Base-by-base conservation (phyloP, 2,888 invertebrate genomes). In the Eudemis profundana region DNA sequence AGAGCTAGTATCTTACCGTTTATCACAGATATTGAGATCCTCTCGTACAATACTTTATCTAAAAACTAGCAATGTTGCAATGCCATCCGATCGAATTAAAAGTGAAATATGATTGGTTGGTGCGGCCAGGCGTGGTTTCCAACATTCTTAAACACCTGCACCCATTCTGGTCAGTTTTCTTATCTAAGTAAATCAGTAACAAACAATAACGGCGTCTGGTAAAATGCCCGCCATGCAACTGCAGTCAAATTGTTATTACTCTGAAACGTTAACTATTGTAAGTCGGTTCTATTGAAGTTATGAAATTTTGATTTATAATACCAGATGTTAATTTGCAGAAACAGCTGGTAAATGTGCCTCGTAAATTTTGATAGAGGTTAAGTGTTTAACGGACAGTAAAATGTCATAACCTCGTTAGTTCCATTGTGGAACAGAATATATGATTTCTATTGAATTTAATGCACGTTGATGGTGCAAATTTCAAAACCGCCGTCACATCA, bases 221-320 rank as follows among this genome's bases (percentile, higher is more conserved):
- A 12, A 61, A 51, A 23, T 53, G 23, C 19, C 49, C 46, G 53
- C 27, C 36, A 1, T 44, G 21, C 19, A 44, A 40, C 17, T 49
- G 57, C 57, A 44, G 36, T 61, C 14, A 59, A 64, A 64, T 47
- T 12, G 42, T 57, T 50, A 57, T 49, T 19, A 57, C 19, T 10
- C 21, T 33, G 29, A 61, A 42, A 61, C 46, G n/a, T 14, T 51
- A 57, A 47, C 21, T 33, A 49, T 46, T 51, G 44, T 51, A 51
- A 44, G 33, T 53, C 63, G 29, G 29, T 29, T 46, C 23, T 40
- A 50, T 49, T 38, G 14, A 29, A 19, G 46, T 65, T 60, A 21
- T 21, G 65, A 53, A 60, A 60, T 53, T 38, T 47, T 40, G 50
- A 65, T 60, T 53, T 51, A 59, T 53, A 10, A 27, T 19, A 14